A percentile compares a stretch with the other conserved stretches of the same genome.
phyloP scores from a whole-genome alignment of 1,140 invertebrate species.

The Nilaparvata lugens region DNA sequence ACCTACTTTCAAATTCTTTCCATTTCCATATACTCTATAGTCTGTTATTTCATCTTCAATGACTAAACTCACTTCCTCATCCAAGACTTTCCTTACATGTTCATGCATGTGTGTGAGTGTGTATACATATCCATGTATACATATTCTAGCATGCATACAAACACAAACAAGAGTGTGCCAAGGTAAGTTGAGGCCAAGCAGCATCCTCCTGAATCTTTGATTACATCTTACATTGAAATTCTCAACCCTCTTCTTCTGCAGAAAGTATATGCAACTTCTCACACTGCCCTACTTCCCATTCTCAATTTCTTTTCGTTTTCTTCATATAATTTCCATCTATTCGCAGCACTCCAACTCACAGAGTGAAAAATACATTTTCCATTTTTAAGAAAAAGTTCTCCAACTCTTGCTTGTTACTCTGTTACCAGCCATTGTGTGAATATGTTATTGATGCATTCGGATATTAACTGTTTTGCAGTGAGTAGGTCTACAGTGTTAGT shows the following conservation, averaged over 20 bases:
- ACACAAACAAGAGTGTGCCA: background rate
- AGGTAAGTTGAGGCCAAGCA: too few species aligned
- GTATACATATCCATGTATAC: background rate
- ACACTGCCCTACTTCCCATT: slow-evolving; percentile 3
- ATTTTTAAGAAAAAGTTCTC: slow-evolving; percentile 4
- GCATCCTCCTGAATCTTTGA: slow-evolving; percentile 16
- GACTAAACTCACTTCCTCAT: background rate
- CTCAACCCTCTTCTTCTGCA: background rate
- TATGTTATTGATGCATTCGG: too few species aligned
- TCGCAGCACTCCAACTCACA: slow-evolving; percentile 12
- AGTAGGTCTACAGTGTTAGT: too few species aligned
- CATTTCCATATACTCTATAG: slow-evolving; percentile 2
- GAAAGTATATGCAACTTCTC: slow-evolving; percentile 13
- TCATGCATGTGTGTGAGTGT: background rate
- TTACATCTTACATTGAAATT: slow-evolving; percentile 19
- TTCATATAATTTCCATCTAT: too few species aligned
- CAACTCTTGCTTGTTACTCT: too few species aligned
- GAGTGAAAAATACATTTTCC: slow-evolving; percentile 14
- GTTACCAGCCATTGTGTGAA: too few species aligned
- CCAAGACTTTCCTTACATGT: slow-evolving; percentile 2
- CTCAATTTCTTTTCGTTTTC: slow-evolving; percentile 15
- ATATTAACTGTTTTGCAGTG: too few species aligned
- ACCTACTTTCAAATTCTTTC: too few species aligned
- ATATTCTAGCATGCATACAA: slow-evolving; percentile 5
- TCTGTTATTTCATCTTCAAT: slow-evolving; percentile 17